Percentiles rank a stretch among this genome's conserved stretches.
phyloP scores from a whole-genome alignment of 2,888 invertebrate genomes.

The Coleophora deauratella region DNA sequence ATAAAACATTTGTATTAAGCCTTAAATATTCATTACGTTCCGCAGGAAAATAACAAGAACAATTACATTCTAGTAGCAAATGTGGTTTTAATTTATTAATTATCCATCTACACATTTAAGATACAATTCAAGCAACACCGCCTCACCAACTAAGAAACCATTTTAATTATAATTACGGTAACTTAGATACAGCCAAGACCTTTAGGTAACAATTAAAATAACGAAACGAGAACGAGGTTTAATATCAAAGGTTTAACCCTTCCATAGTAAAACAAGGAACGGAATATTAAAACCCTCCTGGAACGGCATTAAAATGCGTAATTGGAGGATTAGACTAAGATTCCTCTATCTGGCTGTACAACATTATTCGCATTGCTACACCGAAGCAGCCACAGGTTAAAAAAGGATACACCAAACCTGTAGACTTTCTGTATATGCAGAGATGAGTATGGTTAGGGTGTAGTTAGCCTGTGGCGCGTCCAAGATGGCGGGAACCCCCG shows the following conservation, averaged over 20 bases:
- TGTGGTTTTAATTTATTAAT: too few relatives aligned
- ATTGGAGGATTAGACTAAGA: constrained; percentile 73
- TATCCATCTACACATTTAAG: too few relatives aligned
- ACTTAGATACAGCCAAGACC: constrained; percentile 1
- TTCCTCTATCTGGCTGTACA: constrained; percentile 55
- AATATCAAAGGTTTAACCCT: constrained; percentile 38
- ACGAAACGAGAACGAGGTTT: constrained; percentile 31
- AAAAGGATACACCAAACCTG: background rate
- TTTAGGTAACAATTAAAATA: constrained; percentile 36
- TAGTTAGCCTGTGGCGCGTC: constrained; percentile 32
- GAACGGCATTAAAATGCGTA: constrained; percentile 72
- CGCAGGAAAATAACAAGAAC: too few relatives aligned
- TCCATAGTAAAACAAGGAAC: constrained; percentile 63
- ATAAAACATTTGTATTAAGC: too few relatives aligned
- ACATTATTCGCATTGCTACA: constrained; percentile 30
- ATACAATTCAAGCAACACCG: too few relatives aligned
- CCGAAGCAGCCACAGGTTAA: constrained; percentile 27
- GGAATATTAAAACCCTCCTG: constrained; percentile 67
- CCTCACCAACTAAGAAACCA: too few relatives aligned
- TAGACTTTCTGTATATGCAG: background rate
- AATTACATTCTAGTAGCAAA: too few relatives aligned
- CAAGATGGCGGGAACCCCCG: constrained; percentile 43
- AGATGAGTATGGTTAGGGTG: background rate
- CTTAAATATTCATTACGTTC: too few relatives aligned
- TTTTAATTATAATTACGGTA: background rate